Base-by-base conservation (phyloP, 2,888 invertebrate species). In the Noctuana brunneofusca region DNA sequence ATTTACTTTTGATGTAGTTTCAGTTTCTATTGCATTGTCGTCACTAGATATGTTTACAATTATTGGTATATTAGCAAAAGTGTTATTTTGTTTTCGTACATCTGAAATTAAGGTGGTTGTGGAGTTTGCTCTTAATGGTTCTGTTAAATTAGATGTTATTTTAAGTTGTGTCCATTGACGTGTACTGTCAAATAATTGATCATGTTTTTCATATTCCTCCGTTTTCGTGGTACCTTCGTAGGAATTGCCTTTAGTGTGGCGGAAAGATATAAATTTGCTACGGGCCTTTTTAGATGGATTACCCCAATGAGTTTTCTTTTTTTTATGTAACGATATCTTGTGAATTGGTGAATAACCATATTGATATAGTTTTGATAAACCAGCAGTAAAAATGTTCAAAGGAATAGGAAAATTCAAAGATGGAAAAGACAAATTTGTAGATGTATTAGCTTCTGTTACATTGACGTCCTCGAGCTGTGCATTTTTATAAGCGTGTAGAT, bases 291-390 rank as follows among this genome's bases (percentile, higher is more conserved):
- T 90, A 60, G 74, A 83, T 63, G 67, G 80, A 66, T 73, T 83
- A 58, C 68, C 80, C 14, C 65, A 49, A 58, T 79, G 81, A 1
- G 78, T 67, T 70, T 87, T 90, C 72, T 87, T 91, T 71, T 87
- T 90, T 71, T 87, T 89, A 64, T 88, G 87, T 22, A 87, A 78
- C 41, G 80, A 80, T 66, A 85, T 76, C 76, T 86, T 88, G 58
- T 86, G 84, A 49, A 83, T 56, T 12, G 83, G 76, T 3, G 70
- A 46, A 16, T 77, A 69, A 49, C 80, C 78, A 35, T 79, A 74
- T 64, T 48, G 35, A 11, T 55, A 32, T 14, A 55, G 8, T 30
- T 62, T 62, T 3, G 62, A 48, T 9, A 62, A 35, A n/a, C 55
- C 62, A 49, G 38, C 46, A 9, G 24, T 38, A 30, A 62, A 27